Conservation (phyloP, 2,797 vertebrate genomes). For the Distichodus sexfasciatus region DNA sequence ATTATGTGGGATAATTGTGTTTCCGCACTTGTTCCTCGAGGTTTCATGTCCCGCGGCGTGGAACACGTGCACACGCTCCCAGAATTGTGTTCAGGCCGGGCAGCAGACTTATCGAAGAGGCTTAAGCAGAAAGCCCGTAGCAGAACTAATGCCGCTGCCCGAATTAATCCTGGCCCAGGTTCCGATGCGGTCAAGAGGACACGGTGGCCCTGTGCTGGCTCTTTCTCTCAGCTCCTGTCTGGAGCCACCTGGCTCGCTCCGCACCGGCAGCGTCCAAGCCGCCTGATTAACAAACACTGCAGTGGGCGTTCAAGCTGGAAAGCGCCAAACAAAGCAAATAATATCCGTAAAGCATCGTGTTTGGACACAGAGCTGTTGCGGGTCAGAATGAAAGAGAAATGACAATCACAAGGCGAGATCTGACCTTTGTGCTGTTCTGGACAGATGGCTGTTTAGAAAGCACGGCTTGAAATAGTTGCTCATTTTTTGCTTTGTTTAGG, state of each 20-base stretch:
- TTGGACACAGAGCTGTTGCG: background rate
- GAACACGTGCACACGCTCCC: no score
- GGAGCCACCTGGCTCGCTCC: slow-evolving; percentile 5
- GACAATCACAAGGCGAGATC: no score
- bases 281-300: slow-evolving; percentile 14
- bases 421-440: no score
- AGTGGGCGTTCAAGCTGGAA: background rate
- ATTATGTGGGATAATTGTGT: slow-evolving; percentile 4
- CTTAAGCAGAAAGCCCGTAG: slow-evolving; percentile 7
- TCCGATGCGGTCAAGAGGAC: slow-evolving; percentile 16
- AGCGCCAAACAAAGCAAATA: slow-evolving; percentile 10
- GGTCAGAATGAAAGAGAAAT: background rate
- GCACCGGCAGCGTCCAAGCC: background rate
- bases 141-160: background rate
- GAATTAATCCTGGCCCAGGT: background rate
- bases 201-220: background rate
- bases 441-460: no score
- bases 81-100: background rate
- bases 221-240: background rate
- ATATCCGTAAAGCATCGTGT: background rate
- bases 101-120: slow-evolving; percentile 4
- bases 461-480: no score
- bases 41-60: background rate
- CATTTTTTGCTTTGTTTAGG: no score
- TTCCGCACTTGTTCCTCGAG: background rate